A percentile compares a stretch with the other conserved stretches of the same genome.
These are phyloP conservation scores for Anoplophora glabripennis DNA, from an alignment of 1,140 invertebrate genomes.

Conservation along the genomic window DNA sequence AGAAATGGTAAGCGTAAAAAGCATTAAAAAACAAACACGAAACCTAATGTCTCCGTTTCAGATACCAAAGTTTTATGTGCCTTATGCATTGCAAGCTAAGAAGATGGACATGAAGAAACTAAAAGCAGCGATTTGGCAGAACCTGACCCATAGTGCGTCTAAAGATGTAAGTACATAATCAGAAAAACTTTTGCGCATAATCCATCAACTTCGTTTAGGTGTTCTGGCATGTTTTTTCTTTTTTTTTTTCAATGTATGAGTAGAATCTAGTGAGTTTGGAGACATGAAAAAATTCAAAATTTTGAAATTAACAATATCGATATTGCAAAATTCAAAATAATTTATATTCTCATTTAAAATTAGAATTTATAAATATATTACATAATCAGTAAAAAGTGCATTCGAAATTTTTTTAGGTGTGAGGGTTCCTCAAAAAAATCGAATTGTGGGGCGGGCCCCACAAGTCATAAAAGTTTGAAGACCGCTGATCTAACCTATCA, in stretches of 20 bases:
- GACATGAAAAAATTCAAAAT: no score
- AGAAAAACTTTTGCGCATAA: background rate
- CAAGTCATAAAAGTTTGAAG: no score
- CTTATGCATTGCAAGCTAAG: slow-evolving; percentile 73
- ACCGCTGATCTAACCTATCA: no score
- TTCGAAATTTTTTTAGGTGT: no score
- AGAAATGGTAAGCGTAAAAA: slow-evolving; percentile 44
- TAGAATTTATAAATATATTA: no score
- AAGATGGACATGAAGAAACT: slow-evolving; percentile 77
- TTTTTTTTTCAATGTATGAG: background rate
- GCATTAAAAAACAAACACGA: background rate
- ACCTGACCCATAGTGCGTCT: slow-evolving; percentile 39
- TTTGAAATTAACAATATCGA: no score
- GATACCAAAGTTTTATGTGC: slow-evolving; percentile 67
- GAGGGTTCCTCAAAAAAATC: no score
- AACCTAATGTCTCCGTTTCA: slow-evolving; percentile 25
- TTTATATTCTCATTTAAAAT: no score
- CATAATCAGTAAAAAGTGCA: no score
- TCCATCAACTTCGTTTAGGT: background rate
- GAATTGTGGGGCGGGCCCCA: no score
- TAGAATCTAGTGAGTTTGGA: no score
- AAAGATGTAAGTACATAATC: background rate
- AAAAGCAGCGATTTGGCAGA: slow-evolving; percentile 69
- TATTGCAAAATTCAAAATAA: no score
- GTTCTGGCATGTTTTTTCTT: background rate